Evolutionary conservation across 2,797 vertebrate species (phyloP), one percentile per base, ranked within the genome.

Genomic region (Rhinatrema bivittatum): DNA sequence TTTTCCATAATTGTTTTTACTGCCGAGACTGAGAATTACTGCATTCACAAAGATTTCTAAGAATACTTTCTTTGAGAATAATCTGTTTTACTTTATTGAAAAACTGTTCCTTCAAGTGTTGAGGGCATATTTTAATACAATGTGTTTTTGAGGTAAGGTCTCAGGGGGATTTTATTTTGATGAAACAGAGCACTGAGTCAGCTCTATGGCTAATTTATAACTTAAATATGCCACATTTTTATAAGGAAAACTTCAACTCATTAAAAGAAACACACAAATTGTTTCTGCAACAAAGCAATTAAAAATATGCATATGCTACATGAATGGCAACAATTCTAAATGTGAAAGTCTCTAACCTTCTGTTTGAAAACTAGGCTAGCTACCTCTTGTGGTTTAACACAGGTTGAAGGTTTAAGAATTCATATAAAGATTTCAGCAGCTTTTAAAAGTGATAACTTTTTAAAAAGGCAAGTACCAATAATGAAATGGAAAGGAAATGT

Each of bases 251-350:
- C 39, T 65, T 74, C 74, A 78, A 71, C 42, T 72, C 60, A 61
- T 75, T 75, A 52, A 70, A 67, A 61, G 54, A 27, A 44, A n/a
- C 35, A 54, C 41, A 72, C 66, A 70, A 68, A 68, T 65, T 74
- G 39, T 70, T 73, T 72, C 55, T 54, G 43, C 49, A 68, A 62
- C 50, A 70, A 69, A 76, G 58, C 68, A 78, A 68, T 65, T 77
- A 75, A 64, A n/a, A 56, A 37, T 73, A 45, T 21, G 8, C 24
- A 41, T 72, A 44, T 68, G 50, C 30, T 47, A 60, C 39, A 31
- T 30, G 44, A 40, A 69, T 60, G 62, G 48, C 41, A 53, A 62
- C 56, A 49, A 52, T n/a, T 62, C 55, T 62, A 57, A 65, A 51
- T 43, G 72, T 53, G 36, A 39, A 53, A 56, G 28, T 46, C 42